phyloP scores from a whole-genome alignment of 2,113 vertebrate species.

The Rhinoderma darwinii region DNA sequence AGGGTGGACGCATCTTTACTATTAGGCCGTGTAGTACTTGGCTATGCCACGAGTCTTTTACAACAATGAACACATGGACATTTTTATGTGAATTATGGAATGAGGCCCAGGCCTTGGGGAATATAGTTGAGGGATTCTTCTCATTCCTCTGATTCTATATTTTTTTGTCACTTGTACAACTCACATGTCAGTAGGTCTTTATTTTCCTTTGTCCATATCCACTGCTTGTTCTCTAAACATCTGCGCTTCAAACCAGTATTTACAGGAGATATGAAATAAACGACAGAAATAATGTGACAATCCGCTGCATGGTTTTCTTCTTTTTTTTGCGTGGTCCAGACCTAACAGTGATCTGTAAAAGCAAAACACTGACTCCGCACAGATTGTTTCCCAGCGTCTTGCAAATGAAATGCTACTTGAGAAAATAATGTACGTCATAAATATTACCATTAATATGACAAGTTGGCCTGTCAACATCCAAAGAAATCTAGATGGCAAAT shows the following conservation, averaged over 20 bases:
- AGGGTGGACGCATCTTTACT: too few relatives aligned
- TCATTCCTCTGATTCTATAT: background rate
- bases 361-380: too few relatives aligned
- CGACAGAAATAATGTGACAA: background rate
- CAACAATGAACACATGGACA: background rate
- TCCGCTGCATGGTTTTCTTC: background rate
- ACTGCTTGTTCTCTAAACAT: background rate
- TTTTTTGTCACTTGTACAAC: background rate
- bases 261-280: background rate
- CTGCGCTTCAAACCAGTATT: background rate
- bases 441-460: too few relatives aligned
- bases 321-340: too few relatives aligned
- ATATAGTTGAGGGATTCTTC: background rate
- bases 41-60: background rate
- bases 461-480: too few relatives aligned
- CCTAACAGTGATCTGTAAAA: too few relatives aligned
- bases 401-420: too few relatives aligned
- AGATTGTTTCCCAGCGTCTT: too few relatives aligned
- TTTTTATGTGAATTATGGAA: conserved; percentile 10
- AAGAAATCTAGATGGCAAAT: too few relatives aligned
- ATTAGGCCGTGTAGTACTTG: background rate
- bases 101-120: background rate
- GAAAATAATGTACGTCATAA: too few relatives aligned
- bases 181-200: background rate
- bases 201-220: background rate